Conservation (phyloP, 2,113 vertebrate genomes). For the Gallinago jamesoni region DNA sequence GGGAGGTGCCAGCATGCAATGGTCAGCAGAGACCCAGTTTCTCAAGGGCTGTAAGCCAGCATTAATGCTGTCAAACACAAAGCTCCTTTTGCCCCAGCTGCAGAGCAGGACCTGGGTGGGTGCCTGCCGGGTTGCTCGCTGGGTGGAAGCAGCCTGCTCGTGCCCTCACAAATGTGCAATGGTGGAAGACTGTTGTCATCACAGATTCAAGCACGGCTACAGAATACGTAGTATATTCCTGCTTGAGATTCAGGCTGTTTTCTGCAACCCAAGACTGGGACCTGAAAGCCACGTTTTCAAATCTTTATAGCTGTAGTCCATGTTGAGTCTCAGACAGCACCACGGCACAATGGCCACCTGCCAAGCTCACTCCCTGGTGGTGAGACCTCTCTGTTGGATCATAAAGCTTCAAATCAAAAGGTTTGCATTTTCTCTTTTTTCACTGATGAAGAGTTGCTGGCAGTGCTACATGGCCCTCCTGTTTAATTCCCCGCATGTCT, state of each 20-base stretch:
- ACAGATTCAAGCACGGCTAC: background rate
- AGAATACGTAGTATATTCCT: background rate
- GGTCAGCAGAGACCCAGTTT: background rate
- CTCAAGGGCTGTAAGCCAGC: background rate
- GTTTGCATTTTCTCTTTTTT: background rate
- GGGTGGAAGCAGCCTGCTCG: background rate
- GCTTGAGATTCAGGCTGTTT: background rate
- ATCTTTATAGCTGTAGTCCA: background rate
- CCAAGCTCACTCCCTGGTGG: background rate
- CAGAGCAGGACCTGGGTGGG: background rate
- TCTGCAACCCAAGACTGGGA: background rate
- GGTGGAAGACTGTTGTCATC: background rate
- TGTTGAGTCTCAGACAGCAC: background rate
- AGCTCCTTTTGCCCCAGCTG: background rate
- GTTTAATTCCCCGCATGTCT: background rate
- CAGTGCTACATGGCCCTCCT: background rate
- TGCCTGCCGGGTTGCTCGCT: background rate
- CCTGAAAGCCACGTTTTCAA: background rate
- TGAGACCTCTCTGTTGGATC: background rate
- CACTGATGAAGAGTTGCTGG: background rate
- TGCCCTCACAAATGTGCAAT: background rate
- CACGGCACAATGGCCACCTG: background rate
- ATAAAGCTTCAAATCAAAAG: background rate
- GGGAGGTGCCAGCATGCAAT: fast-evolving
- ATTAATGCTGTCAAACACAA: background rate